These are phyloP conservation scores for Aurelia sp. DNA, from an alignment of 30 jellyfish, hydroid and myxozoan species.

Conservation along the genomic window DNA sequence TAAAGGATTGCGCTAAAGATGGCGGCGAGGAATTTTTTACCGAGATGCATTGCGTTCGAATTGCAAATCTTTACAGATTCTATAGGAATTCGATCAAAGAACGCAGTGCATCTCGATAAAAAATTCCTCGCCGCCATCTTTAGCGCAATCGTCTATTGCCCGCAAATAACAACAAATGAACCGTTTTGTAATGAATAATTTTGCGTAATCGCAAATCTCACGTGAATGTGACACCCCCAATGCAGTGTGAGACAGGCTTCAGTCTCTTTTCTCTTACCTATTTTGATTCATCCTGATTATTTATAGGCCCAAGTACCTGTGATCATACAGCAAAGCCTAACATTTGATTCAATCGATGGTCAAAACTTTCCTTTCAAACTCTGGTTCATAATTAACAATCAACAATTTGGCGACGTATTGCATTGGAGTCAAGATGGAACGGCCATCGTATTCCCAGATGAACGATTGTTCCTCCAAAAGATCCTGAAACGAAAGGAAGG, in stretches of 20 bases:
- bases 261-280: not conserved
- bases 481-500: slow-evolving; percentile 78
- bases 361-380: slow-evolving; percentile 96
- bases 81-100: no score
- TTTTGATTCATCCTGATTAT: not conserved
- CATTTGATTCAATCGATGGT: slow-evolving; percentile 86
- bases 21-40: no score
- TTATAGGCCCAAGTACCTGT: slow-evolving; percentile 51
- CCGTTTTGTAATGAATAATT: no score
- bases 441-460: slow-evolving; percentile 87
- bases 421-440: slow-evolving; percentile 97
- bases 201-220: no score
- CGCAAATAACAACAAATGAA: no score
- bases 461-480: slow-evolving; percentile 66
- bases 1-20: no score
- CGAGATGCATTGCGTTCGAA: no score
- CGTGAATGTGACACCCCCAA: not conserved
- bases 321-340: slow-evolving; percentile 71
- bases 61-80: no score
- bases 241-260: not conserved
- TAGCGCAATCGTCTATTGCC: no score
- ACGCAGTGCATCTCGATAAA: no score
- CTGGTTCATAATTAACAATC: slow-evolving; percentile 81
- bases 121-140: no score
- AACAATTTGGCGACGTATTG: slow-evolving; percentile 71